Base-by-base conservation (phyloP, 2,888 invertebrate genomes). In the Ennomos quercinarius region DNA sequence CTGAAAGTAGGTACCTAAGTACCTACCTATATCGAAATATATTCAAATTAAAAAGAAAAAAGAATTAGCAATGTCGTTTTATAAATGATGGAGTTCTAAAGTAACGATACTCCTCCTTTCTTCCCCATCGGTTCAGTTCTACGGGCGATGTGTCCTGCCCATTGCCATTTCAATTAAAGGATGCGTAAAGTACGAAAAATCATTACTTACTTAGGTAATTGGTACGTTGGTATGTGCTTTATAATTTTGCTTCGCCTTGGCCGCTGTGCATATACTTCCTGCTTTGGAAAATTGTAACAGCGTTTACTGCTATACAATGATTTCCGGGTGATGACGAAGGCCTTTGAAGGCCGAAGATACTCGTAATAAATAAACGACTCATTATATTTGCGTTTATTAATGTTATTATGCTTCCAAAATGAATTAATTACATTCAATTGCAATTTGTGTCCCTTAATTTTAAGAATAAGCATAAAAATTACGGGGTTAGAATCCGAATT, bases 211-310 rank as follows among this genome's bases (percentile, higher is more conserved):
- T 42, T 55, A 82, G 17, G 17, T 17, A 17, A 17, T 17, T 17
- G 17, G 17, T 17, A 17, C 17, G 1, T 17, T 2, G 1, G 17
- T 17, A 17, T n/a, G 81, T 76, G 76, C 77, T 80, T 79, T 83
- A 84, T 86, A 84, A 83, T 84, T 86, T 84, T 80, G 80, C 82
- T 79, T 85, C 72, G 77, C 90, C 90, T 89, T 89, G 89, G 82
- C 77, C 80, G 77, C 71, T 63, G 70, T 71, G 73, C 79, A 78
- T 79, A 83, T 77, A 86, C 82, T 91, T 91, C 91, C 91, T 89
- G 82, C 84, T 89, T 90, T 82, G 86, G 88, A 88, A 90, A 91
- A 90, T 86, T 89, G 89, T 90, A 88, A 86, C 87, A 80, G 75
- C 81, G 79, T 84, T 79, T 86, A 85, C 81, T 79, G 81, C 83